Evolutionary conservation across 2,113 vertebrate species (phyloP).

Genomic region (Bungarus multicinctus): DNA sequence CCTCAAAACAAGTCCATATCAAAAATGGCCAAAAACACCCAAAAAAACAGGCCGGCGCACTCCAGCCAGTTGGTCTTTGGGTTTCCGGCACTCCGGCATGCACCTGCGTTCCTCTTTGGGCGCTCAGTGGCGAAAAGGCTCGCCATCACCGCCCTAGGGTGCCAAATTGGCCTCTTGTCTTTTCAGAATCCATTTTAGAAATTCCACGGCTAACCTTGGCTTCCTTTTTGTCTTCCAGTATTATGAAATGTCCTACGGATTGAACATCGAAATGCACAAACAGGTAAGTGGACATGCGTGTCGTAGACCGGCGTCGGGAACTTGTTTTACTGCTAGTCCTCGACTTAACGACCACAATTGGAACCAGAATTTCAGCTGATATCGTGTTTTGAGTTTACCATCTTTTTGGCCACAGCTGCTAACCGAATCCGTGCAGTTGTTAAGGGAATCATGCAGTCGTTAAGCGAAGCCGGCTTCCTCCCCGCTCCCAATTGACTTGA

Average conservation of each 20-base stretch:
- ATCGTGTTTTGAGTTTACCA: background rate
- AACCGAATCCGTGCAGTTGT: background rate
- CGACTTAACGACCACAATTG: background rate
- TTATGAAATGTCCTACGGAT: conserved; percentile 73
- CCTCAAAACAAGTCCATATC: no score
- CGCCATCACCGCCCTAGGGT: no score
- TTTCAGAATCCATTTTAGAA: background rate
- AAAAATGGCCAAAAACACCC: no score
- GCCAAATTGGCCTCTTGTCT: no score
- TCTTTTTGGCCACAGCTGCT: background rate
- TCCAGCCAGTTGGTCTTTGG: no score
- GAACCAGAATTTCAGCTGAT: background rate
- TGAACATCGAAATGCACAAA: conserved; percentile 77
- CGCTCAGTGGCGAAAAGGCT: no score
- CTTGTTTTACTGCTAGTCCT: background rate
- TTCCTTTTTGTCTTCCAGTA: conserved; percentile 57
- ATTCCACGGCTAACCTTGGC: background rate
- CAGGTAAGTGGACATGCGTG: conserved; percentile 56
- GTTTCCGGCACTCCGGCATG: no score
- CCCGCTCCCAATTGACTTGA: no score
- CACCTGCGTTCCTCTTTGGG: no score
- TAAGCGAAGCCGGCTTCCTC: no score
- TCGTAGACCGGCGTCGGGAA: background rate
- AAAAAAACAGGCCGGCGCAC: no score
- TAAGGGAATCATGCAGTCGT: background rate